phyloP scores from a whole-genome alignment of 2,888 invertebrate species.

The Sarcophaga subvicina region DNA sequence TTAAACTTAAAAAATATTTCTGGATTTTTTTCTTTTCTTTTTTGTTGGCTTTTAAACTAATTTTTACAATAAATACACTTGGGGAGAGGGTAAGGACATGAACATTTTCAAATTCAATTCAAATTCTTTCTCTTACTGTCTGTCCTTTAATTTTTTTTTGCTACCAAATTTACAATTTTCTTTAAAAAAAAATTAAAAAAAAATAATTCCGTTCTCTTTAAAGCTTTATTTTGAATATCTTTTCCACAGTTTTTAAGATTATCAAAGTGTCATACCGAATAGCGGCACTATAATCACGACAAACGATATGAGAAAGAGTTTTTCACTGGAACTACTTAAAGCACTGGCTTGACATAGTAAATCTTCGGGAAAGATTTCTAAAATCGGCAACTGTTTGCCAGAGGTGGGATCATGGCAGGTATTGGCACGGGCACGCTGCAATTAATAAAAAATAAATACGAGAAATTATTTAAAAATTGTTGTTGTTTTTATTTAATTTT shows the following conservation, averaged over 20 bases:
- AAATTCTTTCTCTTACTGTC: constrained; percentile 6
- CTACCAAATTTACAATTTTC: constrained; percentile 22
- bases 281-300: constrained; percentile 77
- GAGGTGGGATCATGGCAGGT: constrained; percentile 87
- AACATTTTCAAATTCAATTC: too few species aligned
- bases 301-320: constrained; percentile 79
- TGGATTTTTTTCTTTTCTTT: neutral
- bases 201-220: neutral
- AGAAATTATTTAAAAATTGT: neutral
- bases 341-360: constrained; percentile 94
- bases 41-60: constrained; percentile 6
- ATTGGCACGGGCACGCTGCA: constrained; percentile 85
- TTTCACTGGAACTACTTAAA: constrained; percentile 86
- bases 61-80: constrained; percentile 62
- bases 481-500: neutral
- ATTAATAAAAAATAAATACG: constrained; percentile 19
- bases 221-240: constrained; percentile 49
- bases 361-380: constrained; percentile 90
- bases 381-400: constrained; percentile 86
- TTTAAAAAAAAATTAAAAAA: constrained; percentile 3
- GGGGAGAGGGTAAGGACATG: neutral
- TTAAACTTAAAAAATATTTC: too few species aligned
- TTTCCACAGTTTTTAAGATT: constrained; percentile 69
- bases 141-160: neutral
- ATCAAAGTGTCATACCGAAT: constrained; percentile 79